Conservation (phyloP, 1,140 invertebrate genomes). For the Eriosoma lanigerum region DNA sequence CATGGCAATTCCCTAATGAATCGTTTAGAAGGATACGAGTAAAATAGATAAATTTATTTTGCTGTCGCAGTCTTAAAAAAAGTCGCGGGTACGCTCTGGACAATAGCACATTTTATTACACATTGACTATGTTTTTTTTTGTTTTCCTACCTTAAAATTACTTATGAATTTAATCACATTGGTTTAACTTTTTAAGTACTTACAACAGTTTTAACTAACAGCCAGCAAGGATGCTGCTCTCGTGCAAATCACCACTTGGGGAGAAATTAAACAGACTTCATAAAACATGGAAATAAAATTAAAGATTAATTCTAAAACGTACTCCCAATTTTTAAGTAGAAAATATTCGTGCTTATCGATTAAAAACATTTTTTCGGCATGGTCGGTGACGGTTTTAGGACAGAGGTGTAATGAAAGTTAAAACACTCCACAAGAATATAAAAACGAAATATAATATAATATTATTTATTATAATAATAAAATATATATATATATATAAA, state of each 20-base stretch:
- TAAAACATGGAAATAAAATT: background rate
- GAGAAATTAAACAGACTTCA: background rate
- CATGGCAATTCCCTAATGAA: slow-evolving; percentile 9
- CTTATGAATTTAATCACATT: background rate
- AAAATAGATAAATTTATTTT: slow-evolving; percentile 15
- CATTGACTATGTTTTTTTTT: background rate
- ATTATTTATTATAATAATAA: too few relatives aligned
- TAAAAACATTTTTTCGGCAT: too few relatives aligned
- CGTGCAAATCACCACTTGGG: background rate
- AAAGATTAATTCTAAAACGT: background rate
- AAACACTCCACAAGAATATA: too few relatives aligned
- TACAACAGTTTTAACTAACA: background rate
- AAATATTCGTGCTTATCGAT: too few relatives aligned
- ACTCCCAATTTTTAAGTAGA: too few relatives aligned
- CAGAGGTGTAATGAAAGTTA: too few relatives aligned
- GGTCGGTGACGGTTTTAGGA: too few relatives aligned
- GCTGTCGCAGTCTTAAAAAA: background rate
- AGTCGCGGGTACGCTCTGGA: background rate
- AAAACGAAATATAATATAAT: too few relatives aligned
- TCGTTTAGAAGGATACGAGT: slow-evolving; percentile 9
- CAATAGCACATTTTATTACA: background rate
- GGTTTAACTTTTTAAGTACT: background rate
- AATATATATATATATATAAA: too few relatives aligned
- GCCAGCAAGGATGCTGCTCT: background rate
- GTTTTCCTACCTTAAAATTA: background rate